Percentiles rank a stretch among this genome's conserved stretches.
These are phyloP conservation scores for Drosophila nasuta DNA, from an alignment of 1,140 invertebrate species.

Conservation along the genomic window DNA sequence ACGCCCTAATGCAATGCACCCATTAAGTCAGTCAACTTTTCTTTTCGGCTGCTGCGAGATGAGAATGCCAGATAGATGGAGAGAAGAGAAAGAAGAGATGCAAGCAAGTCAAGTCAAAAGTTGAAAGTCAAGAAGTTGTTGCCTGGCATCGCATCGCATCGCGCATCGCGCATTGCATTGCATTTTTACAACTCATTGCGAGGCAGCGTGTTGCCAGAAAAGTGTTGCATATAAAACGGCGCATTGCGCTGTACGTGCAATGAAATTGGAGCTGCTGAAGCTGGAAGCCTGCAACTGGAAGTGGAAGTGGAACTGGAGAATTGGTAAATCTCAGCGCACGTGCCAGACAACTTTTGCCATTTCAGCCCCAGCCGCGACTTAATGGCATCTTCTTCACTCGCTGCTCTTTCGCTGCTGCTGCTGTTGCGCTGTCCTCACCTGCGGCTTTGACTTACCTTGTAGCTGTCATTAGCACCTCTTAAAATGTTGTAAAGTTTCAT, in stretches of 20 bases:
- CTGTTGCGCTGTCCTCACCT: slow-evolving; percentile 23
- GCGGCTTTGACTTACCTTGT: slow-evolving; percentile 87
- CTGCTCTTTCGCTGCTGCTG: background rate
- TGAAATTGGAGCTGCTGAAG: slow-evolving; percentile 34
- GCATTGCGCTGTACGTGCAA: slow-evolving; percentile 74
- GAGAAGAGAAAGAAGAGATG: too few species aligned
- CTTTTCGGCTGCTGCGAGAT: slow-evolving; percentile 17
- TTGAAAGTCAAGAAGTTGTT: slow-evolving; percentile 63
- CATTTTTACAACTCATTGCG: slow-evolving; percentile 80
- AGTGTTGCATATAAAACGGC: slow-evolving; percentile 80
- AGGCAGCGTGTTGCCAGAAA: slow-evolving; percentile 45
- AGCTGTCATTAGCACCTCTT: slow-evolving; percentile 90
- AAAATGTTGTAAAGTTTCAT: slow-evolving; percentile 91
- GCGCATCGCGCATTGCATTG: slow-evolving; percentile 44
- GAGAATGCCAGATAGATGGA: background rate
- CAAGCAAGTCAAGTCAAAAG: slow-evolving; percentile 22
- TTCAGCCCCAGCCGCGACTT: slow-evolving; percentile 63
- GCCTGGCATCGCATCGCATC: slow-evolving; percentile 38
- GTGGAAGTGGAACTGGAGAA: slow-evolving; percentile 25
- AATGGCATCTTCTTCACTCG: slow-evolving; percentile 50
- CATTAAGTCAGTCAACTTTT: slow-evolving; percentile 63
- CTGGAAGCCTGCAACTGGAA: slow-evolving; percentile 1
- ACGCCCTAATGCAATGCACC: slow-evolving; percentile 62
- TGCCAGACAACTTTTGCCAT: slow-evolving; percentile 76
- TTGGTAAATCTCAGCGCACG: slow-evolving; percentile 73